Base-by-base conservation (phyloP, 1,140 invertebrate species). In the Calosoma granatense region DNA sequence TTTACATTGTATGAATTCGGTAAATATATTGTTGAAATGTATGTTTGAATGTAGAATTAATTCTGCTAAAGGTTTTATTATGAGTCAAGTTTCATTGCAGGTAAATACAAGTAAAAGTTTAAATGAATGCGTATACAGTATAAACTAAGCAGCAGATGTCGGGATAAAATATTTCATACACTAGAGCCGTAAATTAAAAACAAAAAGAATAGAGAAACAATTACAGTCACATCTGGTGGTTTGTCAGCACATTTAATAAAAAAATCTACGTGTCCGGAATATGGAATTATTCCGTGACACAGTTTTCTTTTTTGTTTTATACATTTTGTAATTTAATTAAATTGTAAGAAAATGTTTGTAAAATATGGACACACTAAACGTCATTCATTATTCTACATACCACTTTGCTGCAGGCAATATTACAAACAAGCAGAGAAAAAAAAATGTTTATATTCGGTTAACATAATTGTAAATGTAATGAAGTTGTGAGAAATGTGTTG, bases 161-260 rank as follows among this genome's bases (percentile, higher is more conserved):
- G 17, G 9, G 17, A 17, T 17, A 47, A 47, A 47, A 11, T 47
- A 47, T 47, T 47, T 47, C 41, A 47, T 47, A 47, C 17, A 47
- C 41, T 47, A 12, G 41, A 47, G 41, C 17, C 41, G 41, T 47
- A 47, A 47, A 47, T 47, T 47, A 47, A 47, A 47, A 47, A 47
- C 9, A 47, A 47, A 17, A 47, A 47, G 41, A 47, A 47, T 47
- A 47, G 15, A 47, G 41, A 47, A 47, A 47, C 9, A 47, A 47
- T 47, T 47, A 47, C 3, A 47, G 41, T 47, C 41, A 47, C 41
- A 47, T 47, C 41, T 47, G 41, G 41, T 47, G 41, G 41, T 47
- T 47, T 47, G 41, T 47, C 41, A 47, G 41, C 41, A 47, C 41
- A 47, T 47, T 47, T 47, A 47, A 47, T 47, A 47, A 47, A 47